Evolutionary conservation across 2,113 vertebrate genomes (phyloP), one percentile per base, ranked within the genome.

Genomic region (Xerus inauris): DNA sequence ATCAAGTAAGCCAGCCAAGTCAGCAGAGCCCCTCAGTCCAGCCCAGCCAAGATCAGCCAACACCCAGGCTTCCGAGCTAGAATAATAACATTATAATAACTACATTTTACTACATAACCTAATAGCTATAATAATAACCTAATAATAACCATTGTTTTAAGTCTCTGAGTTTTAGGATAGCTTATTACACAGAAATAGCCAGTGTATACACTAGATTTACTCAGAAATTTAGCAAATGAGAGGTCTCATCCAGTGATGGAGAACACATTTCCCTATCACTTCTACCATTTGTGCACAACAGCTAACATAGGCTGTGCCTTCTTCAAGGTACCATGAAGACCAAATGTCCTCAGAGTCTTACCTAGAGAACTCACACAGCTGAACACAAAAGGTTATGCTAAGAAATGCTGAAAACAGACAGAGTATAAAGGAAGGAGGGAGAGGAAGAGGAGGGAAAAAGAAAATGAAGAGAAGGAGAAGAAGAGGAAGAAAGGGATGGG

Each of bases 171-270:
- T 77, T 94, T 59, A 65, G 49, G 45, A 71, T 89, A 57, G 32
- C 32, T 83, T 94, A 57, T 75, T n/a, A 62, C 2, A 65, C 17
- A 81, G 24, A 42, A 80, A 80, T 17, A 67, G 32, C 32, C 76
- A 71, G 57, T 57, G 85, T 51, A 28, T 38, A 42, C 0, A 13
- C 8, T 38, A 35, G 69, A 87, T 89, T 77, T 65, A 7, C 64
- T 79, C 79, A 91, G 62, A 92, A 91, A 86, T 54, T 40, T 93
- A 73, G 67, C 40, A 45, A 95, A 87, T 28, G 54, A 69, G 26
- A 76, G 19, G 10, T 62, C 65, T 89, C 57, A 47, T 54, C 40
- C 35, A 59, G 42, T 71, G 54, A 45, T 73, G 19, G 6, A 10
- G 72, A 67, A 94, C 54, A 90, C 26, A 45, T 49, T 45, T 82